phyloP scores from a whole-genome alignment of 2,888 invertebrate species.

The Coelinius sp. region DNA sequence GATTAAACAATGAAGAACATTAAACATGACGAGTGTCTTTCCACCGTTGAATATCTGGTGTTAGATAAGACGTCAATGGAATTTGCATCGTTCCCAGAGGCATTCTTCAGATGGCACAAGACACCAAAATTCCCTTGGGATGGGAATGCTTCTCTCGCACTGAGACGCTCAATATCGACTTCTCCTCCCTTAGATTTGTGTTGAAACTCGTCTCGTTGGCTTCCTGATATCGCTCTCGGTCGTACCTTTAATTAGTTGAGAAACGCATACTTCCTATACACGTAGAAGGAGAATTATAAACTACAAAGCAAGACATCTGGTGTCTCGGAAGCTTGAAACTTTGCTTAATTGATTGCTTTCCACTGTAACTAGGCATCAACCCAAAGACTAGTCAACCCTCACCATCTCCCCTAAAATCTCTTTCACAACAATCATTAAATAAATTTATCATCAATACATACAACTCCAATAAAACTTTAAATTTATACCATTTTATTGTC shows the following conservation, averaged over 20 bases:
- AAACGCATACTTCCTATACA: conserved; percentile 5
- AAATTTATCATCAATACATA: background rate
- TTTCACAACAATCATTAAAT: background rate
- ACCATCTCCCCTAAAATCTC: background rate
- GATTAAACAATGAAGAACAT: background rate
- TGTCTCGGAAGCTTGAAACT: background rate
- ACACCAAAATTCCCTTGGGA: conserved; percentile 12
- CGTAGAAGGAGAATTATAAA: background rate
- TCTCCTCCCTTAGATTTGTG: conserved; percentile 10
- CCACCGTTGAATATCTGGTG: conserved; percentile 6
- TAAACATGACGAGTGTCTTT: conserved; percentile 1
- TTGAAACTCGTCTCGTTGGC: conserved; percentile 8
- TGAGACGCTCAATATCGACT: conserved; percentile 14
- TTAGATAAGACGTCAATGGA: conserved; percentile 20
- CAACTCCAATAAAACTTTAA: background rate
- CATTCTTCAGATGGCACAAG: conserved; percentile 37
- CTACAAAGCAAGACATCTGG: conserved; percentile 18
- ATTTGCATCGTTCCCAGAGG: conserved; percentile 42
- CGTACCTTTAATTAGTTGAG: conserved; percentile 15
- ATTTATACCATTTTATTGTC: background rate
- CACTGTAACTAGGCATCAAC: background rate
- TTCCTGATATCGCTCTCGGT: conserved; percentile 4
- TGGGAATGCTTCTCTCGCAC: conserved; percentile 21
- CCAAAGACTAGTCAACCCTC: background rate
- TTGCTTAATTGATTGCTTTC: background rate